Conservation (phyloP, 2,113 vertebrate genomes). For the Galemys pyrenaicus region DNA sequence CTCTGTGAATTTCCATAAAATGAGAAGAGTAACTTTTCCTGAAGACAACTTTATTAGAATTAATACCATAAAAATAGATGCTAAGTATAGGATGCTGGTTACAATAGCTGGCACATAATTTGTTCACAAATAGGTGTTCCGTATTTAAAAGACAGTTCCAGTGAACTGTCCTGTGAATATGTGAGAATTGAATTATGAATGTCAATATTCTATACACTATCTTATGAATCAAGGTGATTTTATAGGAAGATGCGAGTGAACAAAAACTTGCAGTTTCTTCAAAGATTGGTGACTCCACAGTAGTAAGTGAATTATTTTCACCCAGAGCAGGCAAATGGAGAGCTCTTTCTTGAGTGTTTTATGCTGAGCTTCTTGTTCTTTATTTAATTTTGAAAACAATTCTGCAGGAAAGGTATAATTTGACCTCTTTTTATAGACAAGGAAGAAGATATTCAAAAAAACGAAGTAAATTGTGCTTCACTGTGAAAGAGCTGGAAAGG, state of each 20-base stretch:
- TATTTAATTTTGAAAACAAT: neutral
- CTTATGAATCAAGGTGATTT: neutral
- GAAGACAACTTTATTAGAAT: neutral
- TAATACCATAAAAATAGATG: neutral
- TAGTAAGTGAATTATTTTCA: neutral
- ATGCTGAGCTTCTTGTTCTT: neutral
- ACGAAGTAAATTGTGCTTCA: neutral
- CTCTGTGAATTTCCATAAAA: conserved; percentile 22
- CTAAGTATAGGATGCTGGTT: neutral
- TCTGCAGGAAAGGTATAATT: neutral
- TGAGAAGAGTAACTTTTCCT: neutral
- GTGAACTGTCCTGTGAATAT: neutral
- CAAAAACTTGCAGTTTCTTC: neutral
- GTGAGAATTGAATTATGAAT: neutral
- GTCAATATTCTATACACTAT: neutral
- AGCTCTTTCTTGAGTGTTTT: neutral
- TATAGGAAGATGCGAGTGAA: neutral
- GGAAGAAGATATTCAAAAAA: neutral
- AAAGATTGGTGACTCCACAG: neutral
- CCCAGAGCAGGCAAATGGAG: neutral
- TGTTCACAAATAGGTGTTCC: neutral
- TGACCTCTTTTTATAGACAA: neutral
- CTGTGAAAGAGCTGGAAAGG: neutral
- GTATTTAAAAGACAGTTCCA: conserved; percentile 50
- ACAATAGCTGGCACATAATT: neutral